Evolutionary conservation across 2,113 vertebrate species (phyloP), one percentile per base, ranked within the genome.

Genomic region (Callocephalon fimbriatum): DNA sequence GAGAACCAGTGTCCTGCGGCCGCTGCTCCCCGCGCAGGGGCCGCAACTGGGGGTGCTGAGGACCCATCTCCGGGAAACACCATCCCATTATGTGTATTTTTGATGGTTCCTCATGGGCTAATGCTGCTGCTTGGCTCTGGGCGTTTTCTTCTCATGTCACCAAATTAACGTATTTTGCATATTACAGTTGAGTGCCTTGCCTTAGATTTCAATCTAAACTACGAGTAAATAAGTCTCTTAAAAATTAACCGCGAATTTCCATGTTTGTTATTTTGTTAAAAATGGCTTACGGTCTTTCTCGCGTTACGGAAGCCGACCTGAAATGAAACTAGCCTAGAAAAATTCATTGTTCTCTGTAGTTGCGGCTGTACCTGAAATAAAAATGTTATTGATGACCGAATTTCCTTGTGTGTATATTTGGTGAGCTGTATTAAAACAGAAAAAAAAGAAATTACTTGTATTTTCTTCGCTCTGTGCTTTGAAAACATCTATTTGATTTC

Each of bases 401-500:
- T 99, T 99, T 99, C 97, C 98, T 97, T 98, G 98, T 97, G 98
- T 98, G 97, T 98, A 98, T 98, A 98, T 98, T 97, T 98, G 98
- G 98, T 98, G 98, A 98, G 98, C 97, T 86, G 98, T 98, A 99
- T 99, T 99, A 99, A 99, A 98, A 98, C 98, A 97, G 98, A 97
- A 97, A 98, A 98, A 92, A 99, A 98, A 98, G 98, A 98, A 99
- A 99, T 99, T 99, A 99, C 99, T 99, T 99, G 99, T 99, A 99
- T 99, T 99, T 99, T 99, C 98, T 99, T 99, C 98, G 98, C 98
- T 98, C 98, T 98, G 98, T 99, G 98, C 98, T 98, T 98, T 98
- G 98, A 99, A 99, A 99, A 99, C 99, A 99, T 99, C 99, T 98
- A 99, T 99, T 99, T 98, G 98, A 99, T 99, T 99, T 99, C 98